phyloP scores from a whole-genome alignment of 2,113 vertebrate genomes.

The Pelusios castaneus region DNA sequence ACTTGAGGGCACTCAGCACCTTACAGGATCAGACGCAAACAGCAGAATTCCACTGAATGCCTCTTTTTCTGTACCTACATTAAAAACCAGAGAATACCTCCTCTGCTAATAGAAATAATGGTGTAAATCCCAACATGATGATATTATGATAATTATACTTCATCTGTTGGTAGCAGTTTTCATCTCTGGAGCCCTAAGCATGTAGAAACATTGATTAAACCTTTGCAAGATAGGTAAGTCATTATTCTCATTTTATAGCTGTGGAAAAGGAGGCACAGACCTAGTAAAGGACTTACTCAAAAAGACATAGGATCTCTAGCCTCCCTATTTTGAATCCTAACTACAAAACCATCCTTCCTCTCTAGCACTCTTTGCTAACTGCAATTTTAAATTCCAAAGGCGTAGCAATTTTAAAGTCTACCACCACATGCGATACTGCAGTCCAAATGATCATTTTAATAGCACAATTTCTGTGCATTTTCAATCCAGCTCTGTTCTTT shows the following conservation, averaged over 20 bases:
- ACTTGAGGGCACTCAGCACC: not conserved
- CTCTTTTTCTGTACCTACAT: not conserved
- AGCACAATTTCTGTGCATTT: no score
- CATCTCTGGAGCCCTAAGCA: not conserved
- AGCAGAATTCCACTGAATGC: not conserved
- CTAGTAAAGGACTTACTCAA: not conserved
- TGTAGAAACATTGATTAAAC: not conserved
- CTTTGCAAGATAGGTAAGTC: not conserved
- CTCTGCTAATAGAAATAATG: not conserved
- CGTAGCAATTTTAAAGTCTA: no score
- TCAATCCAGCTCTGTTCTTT: no score
- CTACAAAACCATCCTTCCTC: no score
- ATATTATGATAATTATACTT: not conserved
- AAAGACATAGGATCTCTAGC: not conserved
- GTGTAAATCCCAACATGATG: not conserved
- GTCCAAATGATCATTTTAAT: no score
- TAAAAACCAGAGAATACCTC: not conserved
- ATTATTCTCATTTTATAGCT: not conserved
- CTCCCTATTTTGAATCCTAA: no score
- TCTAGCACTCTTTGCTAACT: no score
- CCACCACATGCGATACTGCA: no score
- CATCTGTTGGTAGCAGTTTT: not conserved
- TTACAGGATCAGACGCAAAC: not conserved
- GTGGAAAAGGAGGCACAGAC: no score
- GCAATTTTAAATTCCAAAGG: no score